Conservation (phyloP, 1,140 invertebrate genomes). For the Tetranychus cinnabarinus region DNA sequence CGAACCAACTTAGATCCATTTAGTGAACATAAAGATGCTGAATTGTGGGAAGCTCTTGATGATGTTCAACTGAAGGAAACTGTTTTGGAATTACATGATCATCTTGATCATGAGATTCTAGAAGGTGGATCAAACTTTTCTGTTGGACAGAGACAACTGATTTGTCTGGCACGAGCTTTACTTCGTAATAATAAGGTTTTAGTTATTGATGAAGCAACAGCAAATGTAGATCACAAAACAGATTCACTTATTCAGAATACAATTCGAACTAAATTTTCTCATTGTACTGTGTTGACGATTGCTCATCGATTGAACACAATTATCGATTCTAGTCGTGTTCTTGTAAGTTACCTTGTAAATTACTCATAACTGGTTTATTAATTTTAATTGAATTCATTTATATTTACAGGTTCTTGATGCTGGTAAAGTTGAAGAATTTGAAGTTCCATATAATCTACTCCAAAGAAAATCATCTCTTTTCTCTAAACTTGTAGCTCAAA, state of each 20-base stretch:
- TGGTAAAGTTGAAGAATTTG: constrained; percentile 31
- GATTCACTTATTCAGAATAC: constrained; percentile 22
- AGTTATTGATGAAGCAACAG: constrained; percentile 25
- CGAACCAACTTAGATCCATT: constrained; percentile 17
- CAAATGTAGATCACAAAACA: constrained; percentile 51
- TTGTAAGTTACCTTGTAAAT: not conserved
- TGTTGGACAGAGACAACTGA: constrained; percentile 25
- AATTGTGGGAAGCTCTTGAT: constrained; percentile 45
- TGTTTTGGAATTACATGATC: constrained; percentile 19
- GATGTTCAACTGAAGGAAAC: constrained; percentile 43
- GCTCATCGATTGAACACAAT: constrained; percentile 24
- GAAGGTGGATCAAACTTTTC: constrained; percentile 12
- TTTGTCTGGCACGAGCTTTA: constrained; percentile 23
- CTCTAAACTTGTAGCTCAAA: constrained; percentile 6
- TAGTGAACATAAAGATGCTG: constrained; percentile 27
- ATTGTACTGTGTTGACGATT: constrained; percentile 22
- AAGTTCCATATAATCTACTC: constrained; percentile 36
- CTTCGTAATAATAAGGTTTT: constrained; percentile 21
- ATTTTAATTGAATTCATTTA: not conserved
- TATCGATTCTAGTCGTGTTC: constrained; percentile 18
- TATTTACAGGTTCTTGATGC: constrained; percentile 11
- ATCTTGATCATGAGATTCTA: constrained; percentile 3
- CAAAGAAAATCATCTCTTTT: constrained; percentile 3
- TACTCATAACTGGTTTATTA: not conserved
- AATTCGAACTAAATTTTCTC: constrained; percentile 18